These are phyloP conservation scores for Nomada ruficornis DNA, from an alignment of 2,888 invertebrate genomes.

Conservation along the genomic window DNA sequence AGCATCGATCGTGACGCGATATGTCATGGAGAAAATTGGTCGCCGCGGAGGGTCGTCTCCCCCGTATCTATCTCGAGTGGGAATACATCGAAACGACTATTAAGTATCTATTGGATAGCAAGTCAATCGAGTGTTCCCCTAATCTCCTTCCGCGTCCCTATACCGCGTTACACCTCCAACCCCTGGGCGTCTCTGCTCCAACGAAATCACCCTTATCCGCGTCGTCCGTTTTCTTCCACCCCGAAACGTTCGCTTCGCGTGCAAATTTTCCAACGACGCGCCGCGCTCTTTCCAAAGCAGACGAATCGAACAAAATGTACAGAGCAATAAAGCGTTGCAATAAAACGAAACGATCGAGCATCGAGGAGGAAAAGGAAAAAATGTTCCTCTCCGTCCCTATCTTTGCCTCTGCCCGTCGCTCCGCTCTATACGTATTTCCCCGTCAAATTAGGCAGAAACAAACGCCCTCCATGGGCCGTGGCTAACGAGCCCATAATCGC, in stretches of 20 bases:
- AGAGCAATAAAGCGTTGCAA: neutral
- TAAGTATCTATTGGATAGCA: conserved; percentile 60
- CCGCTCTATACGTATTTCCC: conserved; percentile 35
- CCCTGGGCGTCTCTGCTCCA: conserved; percentile 21
- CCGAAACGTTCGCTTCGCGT: neutral
- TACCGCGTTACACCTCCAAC: conserved; percentile 33
- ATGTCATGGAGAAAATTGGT: conserved; percentile 62
- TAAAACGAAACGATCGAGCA: neutral
- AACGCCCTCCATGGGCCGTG: conserved; percentile 67
- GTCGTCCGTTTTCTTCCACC: conserved; percentile 32
- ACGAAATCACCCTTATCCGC: conserved; percentile 54
- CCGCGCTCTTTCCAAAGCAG: neutral
- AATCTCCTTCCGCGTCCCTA: conserved; percentile 21
- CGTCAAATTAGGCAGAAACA: conserved; percentile 70
- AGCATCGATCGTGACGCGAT: conserved; percentile 45
- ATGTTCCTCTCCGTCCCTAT: no score
- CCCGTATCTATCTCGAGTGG: conserved; percentile 47
- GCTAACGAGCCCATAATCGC: conserved; percentile 78
- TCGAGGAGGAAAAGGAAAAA: neutral
- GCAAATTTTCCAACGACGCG: neutral
- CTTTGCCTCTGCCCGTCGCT: conserved; percentile 20
- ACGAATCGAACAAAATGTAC: neutral
- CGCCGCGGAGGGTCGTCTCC: conserved; percentile 32
- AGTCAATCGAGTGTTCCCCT: conserved; percentile 53
- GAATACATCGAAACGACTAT: conserved; percentile 59